These are phyloP conservation scores for Symphodus melops DNA, from an alignment of 2,113 vertebrate genomes.

Conservation along the genomic window DNA sequence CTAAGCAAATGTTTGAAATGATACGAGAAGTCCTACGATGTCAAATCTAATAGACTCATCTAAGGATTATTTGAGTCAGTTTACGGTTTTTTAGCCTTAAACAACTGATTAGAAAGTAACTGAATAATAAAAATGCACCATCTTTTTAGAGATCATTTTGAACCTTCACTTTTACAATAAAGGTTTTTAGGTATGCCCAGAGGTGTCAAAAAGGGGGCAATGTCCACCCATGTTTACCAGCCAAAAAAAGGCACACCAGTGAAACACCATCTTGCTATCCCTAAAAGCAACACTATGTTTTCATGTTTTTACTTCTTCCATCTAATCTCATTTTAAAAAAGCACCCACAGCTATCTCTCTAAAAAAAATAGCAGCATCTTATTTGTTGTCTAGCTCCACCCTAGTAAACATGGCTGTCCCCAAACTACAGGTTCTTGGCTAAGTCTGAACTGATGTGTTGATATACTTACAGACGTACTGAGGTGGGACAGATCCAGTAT, in stretches of 20 bases:
- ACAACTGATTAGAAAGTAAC: too few relatives aligned
- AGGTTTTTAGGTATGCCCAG: conserved; percentile 6
- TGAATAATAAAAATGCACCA: not conserved
- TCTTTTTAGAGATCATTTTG: not conserved
- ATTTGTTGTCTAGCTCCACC: conserved; percentile 32
- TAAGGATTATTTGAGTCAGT: not conserved
- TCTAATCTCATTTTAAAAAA: conserved; percentile 18
- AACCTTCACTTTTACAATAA: not conserved
- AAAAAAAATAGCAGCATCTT: conserved; percentile 13
- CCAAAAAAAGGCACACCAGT: conserved; percentile 14
- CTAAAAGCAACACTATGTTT: conserved; percentile 10
- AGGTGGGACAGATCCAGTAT: conserved; percentile 83
- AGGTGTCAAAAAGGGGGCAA: conserved; percentile 1
- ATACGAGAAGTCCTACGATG: too few relatives aligned
- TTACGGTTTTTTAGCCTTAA: conserved; percentile 6
- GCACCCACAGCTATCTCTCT: conserved; percentile 11
- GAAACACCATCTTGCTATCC: conserved; percentile 16
- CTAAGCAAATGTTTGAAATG: not conserved
- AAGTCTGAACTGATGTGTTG: conserved; percentile 55
- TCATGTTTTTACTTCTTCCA: conserved; percentile 9
- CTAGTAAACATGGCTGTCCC: conserved; percentile 41
- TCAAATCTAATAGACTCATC: not conserved
- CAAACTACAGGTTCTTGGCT: conserved; percentile 25
- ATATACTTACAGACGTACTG: conserved; percentile 84
- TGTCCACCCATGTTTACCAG: not conserved